These are phyloP conservation scores for Hesperia comma DNA, from an alignment of 2,888 invertebrate species.

Conservation along the genomic window DNA sequence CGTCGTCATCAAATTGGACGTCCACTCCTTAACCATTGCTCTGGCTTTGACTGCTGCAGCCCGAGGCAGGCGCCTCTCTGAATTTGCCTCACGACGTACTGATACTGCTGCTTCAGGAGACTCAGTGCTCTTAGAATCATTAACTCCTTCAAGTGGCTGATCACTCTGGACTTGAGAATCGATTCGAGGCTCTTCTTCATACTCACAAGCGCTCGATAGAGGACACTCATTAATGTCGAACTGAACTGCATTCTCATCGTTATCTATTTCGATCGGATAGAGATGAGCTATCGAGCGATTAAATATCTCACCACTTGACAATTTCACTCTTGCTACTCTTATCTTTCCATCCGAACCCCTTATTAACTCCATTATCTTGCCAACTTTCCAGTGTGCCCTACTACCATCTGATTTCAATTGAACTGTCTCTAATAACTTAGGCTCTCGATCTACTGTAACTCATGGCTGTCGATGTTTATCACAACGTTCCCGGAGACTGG, in stretches of 20 bases:
- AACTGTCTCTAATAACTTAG: too few species aligned
- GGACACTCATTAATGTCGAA: too few species aligned
- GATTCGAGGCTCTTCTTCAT: too few species aligned
- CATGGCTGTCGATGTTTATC: too few species aligned
- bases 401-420: too few species aligned
- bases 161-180: too few species aligned
- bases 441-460: too few species aligned
- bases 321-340: constrained; percentile 11
- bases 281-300: constrained; percentile 9
- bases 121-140: background rate
- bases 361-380: constrained; percentile 10
- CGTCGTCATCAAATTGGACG: background rate
- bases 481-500: too few species aligned
- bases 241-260: background rate
- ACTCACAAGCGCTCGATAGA: too few species aligned
- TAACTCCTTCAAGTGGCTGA: too few species aligned
- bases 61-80: background rate
- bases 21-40: constrained; percentile 9
- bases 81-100: too few species aligned
- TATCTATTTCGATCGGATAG: constrained; percentile 6
- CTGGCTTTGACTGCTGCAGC: constrained; percentile 1
- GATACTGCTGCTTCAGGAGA: too few species aligned
- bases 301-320: background rate
- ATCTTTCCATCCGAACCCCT: constrained; percentile 6
- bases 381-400: constrained; percentile 10